Evolutionary conservation across 2,113 vertebrate genomes (phyloP).

Genomic region (Capreolus pygargus): DNA sequence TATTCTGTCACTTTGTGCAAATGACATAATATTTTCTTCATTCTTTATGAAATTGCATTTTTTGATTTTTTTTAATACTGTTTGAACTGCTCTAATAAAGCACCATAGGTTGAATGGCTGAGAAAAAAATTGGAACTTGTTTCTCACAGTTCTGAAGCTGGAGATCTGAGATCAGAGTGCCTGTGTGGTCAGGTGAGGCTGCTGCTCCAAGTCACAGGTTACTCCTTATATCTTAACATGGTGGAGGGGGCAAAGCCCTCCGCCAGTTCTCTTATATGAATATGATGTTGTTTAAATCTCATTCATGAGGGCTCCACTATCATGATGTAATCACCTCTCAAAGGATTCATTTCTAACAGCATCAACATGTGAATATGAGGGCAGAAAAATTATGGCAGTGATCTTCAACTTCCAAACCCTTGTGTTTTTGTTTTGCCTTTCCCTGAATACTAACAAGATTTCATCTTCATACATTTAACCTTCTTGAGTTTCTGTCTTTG

Average conservation of each 20-base stretch:
- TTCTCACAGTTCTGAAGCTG: not conserved
- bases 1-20: not conserved
- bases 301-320: not conserved
- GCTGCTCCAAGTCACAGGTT: not conserved
- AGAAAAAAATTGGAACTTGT: not conserved
- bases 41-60: not conserved
- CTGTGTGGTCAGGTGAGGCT: not conserved
- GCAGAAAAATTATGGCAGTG: not conserved
- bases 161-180: not conserved
- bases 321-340: not conserved
- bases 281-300: not conserved
- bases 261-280: not conserved
- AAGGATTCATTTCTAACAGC: not conserved
- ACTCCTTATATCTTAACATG: no score
- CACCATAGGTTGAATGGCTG: not conserved
- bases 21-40: not conserved
- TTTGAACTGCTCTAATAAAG: not conserved
- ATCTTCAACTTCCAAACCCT: not conserved
- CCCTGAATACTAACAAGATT: not conserved
- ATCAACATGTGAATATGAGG: not conserved
- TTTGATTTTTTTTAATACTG: not conserved
- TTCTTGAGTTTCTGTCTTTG: not conserved
- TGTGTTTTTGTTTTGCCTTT: not conserved
- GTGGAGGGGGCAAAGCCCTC: not conserved
- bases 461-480: not conserved